Percentiles rank a stretch among this genome's conserved stretches.
Evolutionary conservation across 2,113 vertebrate genomes (phyloP).

Genomic region (Taxidea taxus): DNA sequence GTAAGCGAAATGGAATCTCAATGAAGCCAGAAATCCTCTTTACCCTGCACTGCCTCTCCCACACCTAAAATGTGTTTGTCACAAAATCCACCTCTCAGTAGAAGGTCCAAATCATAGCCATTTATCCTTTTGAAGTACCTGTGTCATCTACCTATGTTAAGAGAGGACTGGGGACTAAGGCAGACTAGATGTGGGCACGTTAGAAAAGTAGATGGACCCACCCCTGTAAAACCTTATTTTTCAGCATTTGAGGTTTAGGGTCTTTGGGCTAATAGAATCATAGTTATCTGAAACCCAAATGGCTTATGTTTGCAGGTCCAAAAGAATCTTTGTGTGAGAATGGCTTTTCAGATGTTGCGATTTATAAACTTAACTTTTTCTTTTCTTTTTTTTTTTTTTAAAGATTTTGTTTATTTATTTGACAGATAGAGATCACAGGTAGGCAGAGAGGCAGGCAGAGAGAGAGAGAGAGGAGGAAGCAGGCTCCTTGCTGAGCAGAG

Average conservation of each 20-base stretch:
- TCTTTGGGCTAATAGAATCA: not conserved
- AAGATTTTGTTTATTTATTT: too few species aligned
- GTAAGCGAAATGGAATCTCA: not conserved
- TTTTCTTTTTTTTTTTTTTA: too few species aligned
- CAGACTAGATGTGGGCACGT: accelerated
- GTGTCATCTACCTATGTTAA: not conserved
- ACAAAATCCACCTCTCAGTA: not conserved
- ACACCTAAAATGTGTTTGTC: not conserved
- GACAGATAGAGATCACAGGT: too few species aligned
- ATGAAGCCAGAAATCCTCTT: not conserved
- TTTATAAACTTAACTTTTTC: not conserved
- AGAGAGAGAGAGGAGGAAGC: too few species aligned
- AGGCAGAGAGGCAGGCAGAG: too few species aligned
- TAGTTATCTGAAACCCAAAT: not conserved
- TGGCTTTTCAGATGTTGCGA: not conserved
- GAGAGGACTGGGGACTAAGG: not conserved
- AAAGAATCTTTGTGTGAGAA: not conserved
- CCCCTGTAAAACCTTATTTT: not conserved
- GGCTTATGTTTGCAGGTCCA: not conserved
- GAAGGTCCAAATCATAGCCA: not conserved
- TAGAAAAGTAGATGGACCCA: not conserved
- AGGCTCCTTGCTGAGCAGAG: too few species aligned
- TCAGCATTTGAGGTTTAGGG: not conserved
- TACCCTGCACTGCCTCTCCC: not conserved
- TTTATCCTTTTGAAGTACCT: not conserved